Conservation (phyloP, 2,888 invertebrate genomes). For the Tuberolachnus salignus region DNA sequence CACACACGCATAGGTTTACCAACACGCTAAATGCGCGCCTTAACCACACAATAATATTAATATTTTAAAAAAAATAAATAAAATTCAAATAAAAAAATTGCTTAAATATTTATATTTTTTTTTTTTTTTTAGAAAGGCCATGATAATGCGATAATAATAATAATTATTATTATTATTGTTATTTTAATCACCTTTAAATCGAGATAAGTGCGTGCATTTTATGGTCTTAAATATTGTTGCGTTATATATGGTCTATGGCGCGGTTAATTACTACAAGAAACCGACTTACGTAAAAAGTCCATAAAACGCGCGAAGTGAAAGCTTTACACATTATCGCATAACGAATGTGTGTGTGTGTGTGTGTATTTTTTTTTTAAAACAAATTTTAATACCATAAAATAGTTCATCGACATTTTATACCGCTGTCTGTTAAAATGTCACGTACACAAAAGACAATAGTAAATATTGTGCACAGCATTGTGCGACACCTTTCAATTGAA, state of each 20-base stretch:
- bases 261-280: constrained; percentile 11
- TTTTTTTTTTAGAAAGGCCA: constrained; percentile 9
- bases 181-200: constrained; percentile 21
- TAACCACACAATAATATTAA: constrained; percentile 7
- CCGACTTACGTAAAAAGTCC: constrained; percentile 36
- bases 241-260: background rate
- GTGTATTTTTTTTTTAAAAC: background rate
- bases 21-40: background rate
- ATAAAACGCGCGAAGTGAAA: constrained; percentile 36
- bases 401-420: background rate
- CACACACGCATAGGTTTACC: background rate
- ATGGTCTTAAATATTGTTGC: background rate
- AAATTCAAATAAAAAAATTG: background rate
- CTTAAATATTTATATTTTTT: background rate
- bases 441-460: background rate
- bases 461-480: too few relatives aligned
- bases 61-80: background rate
- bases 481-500: too few relatives aligned
- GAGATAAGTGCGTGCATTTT: constrained; percentile 23
- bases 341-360: background rate
- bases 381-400: constrained; percentile 7
- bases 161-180: background rate
- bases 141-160: background rate
- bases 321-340: constrained; percentile 2
- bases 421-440: background rate